Evolutionary conservation across 2,113 vertebrate genomes (phyloP), one percentile per base, ranked within the genome.

Genomic region (Thryonomys swinderianus): DNA sequence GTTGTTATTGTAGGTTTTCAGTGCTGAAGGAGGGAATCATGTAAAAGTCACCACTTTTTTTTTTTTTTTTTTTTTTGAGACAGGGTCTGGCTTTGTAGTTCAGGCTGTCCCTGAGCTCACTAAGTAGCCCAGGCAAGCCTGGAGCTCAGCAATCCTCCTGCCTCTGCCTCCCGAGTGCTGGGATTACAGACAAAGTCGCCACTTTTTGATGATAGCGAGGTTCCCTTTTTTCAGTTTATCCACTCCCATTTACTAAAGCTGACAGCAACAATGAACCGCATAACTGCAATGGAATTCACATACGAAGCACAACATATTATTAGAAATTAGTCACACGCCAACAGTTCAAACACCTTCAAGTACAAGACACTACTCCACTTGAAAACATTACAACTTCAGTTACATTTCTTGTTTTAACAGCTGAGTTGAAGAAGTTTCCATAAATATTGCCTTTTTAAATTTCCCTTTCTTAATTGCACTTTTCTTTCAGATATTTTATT

Each of bases 361-460:
- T 96, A 88, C 62, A 97, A 98, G 97, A 96, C 66, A 86, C 53
- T 88, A 90, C 85, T 97, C 97, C 97, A 95, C 55, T 91, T 83
- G 71, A 96, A 97, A 96, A 98, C 81, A 90, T 96, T 87, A 95
- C 90, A 97, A 95, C 94, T 48, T 93, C 96, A 97, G 67, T 89
- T 96, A 95, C 93, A 97, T 97, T 97, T 97, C 94, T 87, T 98
- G 95, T 98, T 98, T 98, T 96, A 97, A 98, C 98, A 98, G 97
- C 92, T 98, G 97, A 98, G 94, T 96, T 96, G 96, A 97, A 98
- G 95, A 86, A 96, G 76, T 66, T 97, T 97, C 83, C 95, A 74
- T 91, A 98, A 97, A 98, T 97, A 96, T 62, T 97, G 55, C 83
- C 89, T 97, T 98, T 98, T 98, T 93, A 91, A 97, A 97, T 97